Percentiles rank a stretch among this genome's conserved stretches.
phyloP scores from a whole-genome alignment of 1,140 invertebrate genomes.

The Pachypeltis micranthus region DNA sequence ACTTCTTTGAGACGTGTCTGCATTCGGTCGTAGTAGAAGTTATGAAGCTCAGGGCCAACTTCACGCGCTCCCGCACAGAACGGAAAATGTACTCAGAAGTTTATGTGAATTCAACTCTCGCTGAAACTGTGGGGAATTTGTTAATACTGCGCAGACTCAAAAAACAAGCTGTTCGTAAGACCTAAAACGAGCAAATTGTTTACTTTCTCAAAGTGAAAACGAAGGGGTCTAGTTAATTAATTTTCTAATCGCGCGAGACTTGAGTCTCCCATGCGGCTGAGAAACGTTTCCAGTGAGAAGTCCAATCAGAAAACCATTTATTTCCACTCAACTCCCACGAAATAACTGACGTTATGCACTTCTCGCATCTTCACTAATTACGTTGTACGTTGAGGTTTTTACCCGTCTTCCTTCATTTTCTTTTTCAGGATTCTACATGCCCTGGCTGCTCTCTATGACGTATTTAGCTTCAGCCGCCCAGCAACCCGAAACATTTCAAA shows the following conservation, averaged over 20 bases:
- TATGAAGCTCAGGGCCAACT: too few species aligned
- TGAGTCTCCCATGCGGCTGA: not conserved
- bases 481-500: not conserved
- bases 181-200: not conserved
- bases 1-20: too few species aligned
- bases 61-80: too few species aligned
- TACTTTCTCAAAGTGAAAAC: not conserved
- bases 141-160: too few species aligned
- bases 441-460: conserved; percentile 18
- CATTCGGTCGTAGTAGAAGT: too few species aligned
- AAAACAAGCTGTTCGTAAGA: not conserved
- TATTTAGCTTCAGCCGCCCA: conserved; percentile 2
- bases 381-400: too few species aligned
- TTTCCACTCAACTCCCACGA: not conserved
- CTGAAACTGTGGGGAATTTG: too few species aligned
- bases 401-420: not conserved
- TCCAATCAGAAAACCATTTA: not conserved
- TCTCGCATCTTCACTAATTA: too few species aligned
- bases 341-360: too few species aligned
- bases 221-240: not conserved
- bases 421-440: conserved; percentile 18
- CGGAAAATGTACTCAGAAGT: too few species aligned
- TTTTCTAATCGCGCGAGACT: not conserved
- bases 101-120: too few species aligned
- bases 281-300: not conserved